phyloP scores from a whole-genome alignment of 2,113 vertebrate genomes.

The Corythornis madagascariensis region DNA sequence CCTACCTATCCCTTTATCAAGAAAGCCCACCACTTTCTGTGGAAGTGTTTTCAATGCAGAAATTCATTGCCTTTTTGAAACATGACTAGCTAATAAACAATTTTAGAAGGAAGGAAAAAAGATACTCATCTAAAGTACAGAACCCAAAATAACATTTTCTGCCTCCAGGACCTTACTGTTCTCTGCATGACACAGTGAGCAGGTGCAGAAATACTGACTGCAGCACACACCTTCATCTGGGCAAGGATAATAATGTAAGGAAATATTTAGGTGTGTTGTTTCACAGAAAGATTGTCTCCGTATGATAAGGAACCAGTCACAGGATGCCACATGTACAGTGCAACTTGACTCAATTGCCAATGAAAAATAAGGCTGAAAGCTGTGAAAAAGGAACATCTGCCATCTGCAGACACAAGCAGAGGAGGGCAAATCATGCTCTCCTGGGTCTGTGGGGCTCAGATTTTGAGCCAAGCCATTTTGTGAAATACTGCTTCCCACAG shows the following conservation, averaged over 20 bases:
- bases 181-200: accelerated
- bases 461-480: neutral
- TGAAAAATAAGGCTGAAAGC: neutral
- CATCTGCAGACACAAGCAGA: neutral
- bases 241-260: neutral
- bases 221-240: neutral
- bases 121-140: neutral
- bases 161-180: neutral
- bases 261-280: neutral
- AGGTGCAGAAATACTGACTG: neutral
- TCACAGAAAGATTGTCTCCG: neutral
- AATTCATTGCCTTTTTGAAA: neutral
- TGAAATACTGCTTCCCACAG: conserved; percentile 24
- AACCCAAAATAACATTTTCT: neutral
- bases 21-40: neutral
- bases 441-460: neutral
- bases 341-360: neutral
- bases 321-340: neutral
- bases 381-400: neutral
- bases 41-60: neutral
- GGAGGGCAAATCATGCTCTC: neutral
- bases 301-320: accelerated
- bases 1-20: neutral
- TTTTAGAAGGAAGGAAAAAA: neutral
- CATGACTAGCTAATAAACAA: neutral